Percentiles rank a stretch among this genome's conserved stretches.
Conservation (phyloP, 2,113 vertebrate species). For the Cnemophilus loriae region DNA sequence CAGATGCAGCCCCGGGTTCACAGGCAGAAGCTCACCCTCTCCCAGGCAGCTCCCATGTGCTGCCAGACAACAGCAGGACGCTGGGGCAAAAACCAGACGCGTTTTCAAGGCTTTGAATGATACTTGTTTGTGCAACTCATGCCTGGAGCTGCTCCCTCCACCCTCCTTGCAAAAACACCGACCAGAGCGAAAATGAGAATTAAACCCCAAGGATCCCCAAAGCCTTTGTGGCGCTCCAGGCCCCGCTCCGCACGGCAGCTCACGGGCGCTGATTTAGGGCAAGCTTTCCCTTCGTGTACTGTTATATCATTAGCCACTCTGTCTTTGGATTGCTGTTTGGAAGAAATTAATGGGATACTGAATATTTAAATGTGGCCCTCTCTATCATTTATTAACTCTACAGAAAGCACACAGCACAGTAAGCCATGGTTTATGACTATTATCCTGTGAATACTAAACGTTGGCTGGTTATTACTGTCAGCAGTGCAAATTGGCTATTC, state of each 20-base stretch:
- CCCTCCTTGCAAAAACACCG: neutral
- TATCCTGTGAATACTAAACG: slow-evolving; percentile 54
- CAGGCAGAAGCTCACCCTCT: neutral
- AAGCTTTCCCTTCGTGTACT: slow-evolving; percentile 18
- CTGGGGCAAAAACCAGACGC: accelerated
- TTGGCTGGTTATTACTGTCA: slow-evolving; percentile 45
- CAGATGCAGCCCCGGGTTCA: neutral
- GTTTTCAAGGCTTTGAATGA: neutral
- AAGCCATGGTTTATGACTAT: slow-evolving; percentile 62
- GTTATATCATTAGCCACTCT: slow-evolving; percentile 48
- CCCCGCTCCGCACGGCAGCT: neutral
- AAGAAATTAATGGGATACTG: slow-evolving; percentile 65
- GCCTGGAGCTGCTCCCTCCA: neutral
- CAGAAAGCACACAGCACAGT: slow-evolving; percentile 64
- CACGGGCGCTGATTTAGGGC: slow-evolving; percentile 30
- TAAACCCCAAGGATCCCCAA: neutral
- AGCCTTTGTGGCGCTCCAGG: neutral
- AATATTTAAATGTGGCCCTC: slow-evolving; percentile 63
- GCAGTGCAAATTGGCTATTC: slow-evolving; percentile 51
- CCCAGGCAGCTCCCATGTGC: neutral
- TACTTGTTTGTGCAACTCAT: neutral
- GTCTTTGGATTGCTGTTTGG: slow-evolving; percentile 40
- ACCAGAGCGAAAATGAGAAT: neutral
- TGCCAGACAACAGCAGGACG: neutral
- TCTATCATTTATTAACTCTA: slow-evolving; percentile 68